A percentile compares a stretch with the other conserved stretches of the same genome.
phyloP scores from a whole-genome alignment of 2,113 vertebrate genomes.

The Poeciliopsis retropinna region DNA sequence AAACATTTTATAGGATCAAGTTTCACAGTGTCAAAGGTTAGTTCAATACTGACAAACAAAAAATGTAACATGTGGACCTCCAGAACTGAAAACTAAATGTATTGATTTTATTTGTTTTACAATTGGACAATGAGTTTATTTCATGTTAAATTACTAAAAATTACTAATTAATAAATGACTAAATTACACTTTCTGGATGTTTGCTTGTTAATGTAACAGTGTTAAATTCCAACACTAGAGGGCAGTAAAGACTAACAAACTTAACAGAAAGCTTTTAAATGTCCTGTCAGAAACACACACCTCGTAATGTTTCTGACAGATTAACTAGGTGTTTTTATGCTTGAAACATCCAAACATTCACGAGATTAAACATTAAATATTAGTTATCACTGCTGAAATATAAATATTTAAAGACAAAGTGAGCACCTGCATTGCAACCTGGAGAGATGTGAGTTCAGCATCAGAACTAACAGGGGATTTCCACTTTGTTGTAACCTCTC shows the following conservation, averaged over 20 bases:
- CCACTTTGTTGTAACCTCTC: constrained; percentile 38
- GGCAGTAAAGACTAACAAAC: constrained; percentile 57
- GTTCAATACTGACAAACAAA: not conserved
- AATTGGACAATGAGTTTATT: not conserved
- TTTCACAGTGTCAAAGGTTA: too few relatives aligned
- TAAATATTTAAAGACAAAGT: constrained; percentile 8
- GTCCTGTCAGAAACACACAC: not conserved
- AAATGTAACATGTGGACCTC: not conserved
- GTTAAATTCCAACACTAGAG: constrained; percentile 59
- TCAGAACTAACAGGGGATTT: constrained; percentile 59
- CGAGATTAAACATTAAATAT: constrained; percentile 2
- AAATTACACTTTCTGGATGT: not conserved
- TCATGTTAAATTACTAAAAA: not conserved
- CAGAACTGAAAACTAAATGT: not conserved
- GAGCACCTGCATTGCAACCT: constrained; percentile 18
- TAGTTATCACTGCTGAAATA: not conserved
- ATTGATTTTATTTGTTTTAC: too few relatives aligned
- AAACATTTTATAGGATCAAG: too few relatives aligned
- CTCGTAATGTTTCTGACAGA: not conserved
- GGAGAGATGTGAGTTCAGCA: constrained; percentile 42
- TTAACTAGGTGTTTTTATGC: constrained; percentile 1
- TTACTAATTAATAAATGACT: not conserved
- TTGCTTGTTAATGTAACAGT: not conserved
- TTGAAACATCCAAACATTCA: constrained; percentile 2
- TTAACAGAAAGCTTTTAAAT: not conserved